phyloP scores from a whole-genome alignment of 2,113 vertebrate genomes.

The Meles meles region DNA sequence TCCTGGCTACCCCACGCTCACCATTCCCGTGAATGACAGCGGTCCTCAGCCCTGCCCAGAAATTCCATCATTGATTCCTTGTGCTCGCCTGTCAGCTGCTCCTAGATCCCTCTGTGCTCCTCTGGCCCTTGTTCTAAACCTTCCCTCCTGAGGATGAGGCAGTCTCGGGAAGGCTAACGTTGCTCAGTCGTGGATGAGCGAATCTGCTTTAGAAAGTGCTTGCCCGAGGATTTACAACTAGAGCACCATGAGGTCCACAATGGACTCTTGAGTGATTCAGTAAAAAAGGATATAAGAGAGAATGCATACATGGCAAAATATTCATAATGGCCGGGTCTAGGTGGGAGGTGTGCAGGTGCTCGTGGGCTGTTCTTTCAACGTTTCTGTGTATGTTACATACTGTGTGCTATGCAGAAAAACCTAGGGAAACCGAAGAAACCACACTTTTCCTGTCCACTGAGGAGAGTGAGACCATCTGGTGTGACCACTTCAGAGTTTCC shows the following conservation, averaged over 20 bases:
- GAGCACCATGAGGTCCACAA: background rate
- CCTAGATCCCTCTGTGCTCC: background rate
- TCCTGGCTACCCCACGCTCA: accelerated
- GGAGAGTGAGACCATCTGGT: background rate
- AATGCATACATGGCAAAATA: background rate
- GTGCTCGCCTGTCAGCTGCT: background rate
- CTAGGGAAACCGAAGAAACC: background rate
- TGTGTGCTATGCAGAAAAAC: background rate
- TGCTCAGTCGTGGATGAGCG: accelerated
- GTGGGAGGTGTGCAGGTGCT: background rate
- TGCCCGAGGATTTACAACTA: background rate
- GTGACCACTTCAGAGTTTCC: background rate
- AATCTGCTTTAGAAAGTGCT: background rate
- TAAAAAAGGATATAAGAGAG: background rate
- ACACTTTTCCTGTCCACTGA: background rate
- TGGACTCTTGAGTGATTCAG: background rate
- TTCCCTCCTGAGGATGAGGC: background rate
- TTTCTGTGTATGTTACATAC: background rate
- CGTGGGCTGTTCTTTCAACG: background rate
- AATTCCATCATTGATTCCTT: background rate
- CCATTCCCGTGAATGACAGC: background rate
- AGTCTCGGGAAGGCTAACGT: background rate
- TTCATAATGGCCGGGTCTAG: no score
- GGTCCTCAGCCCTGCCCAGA: background rate
- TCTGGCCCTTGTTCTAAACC: background rate